A percentile compares a stretch with the other conserved stretches of the same genome.
Conservation (phyloP, 2,797 vertebrate genomes). For the Pelochelys cantorii region DNA sequence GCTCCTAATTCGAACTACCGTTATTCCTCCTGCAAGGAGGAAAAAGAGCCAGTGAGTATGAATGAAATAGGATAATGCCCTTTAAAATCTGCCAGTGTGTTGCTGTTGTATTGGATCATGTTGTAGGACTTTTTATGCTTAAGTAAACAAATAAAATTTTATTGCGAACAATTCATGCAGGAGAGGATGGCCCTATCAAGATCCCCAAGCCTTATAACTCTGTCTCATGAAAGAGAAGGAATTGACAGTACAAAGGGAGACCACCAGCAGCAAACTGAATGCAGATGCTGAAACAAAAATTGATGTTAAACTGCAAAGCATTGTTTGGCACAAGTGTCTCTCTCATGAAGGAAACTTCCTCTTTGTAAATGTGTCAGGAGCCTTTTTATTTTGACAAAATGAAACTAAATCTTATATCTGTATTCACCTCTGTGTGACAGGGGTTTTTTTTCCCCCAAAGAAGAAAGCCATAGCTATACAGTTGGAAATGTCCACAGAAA, state of each 20-base stretch:
- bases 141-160: slow-evolving; percentile 66
- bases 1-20: too few relatives aligned
- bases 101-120: slow-evolving; percentile 1
- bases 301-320: not conserved
- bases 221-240: slow-evolving; percentile 39
- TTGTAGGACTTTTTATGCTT: not conserved
- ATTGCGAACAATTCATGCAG: slow-evolving; percentile 49
- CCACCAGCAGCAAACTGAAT: not conserved
- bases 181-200: slow-evolving; percentile 51
- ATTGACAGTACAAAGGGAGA: slow-evolving; percentile 29
- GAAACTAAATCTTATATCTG: slow-evolving; percentile 31
- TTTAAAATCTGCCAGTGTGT: slow-evolving; percentile 17
- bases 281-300: slow-evolving; percentile 45
- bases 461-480: not conserved
- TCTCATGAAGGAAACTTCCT: not conserved
- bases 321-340: slow-evolving; percentile 28
- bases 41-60: not conserved
- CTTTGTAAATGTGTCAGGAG: slow-evolving; percentile 51
- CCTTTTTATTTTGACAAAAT: slow-evolving; percentile 56
- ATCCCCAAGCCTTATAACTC: slow-evolving; percentile 19
- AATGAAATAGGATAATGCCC: not conserved
- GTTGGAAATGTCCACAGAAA: not conserved
- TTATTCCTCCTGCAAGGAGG: too few relatives aligned
- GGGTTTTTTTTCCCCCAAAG: not conserved
- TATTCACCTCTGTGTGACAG: not conserved